Base-by-base conservation (phyloP, 1,140 invertebrate species). In the Trichonephila inaurata region DNA sequence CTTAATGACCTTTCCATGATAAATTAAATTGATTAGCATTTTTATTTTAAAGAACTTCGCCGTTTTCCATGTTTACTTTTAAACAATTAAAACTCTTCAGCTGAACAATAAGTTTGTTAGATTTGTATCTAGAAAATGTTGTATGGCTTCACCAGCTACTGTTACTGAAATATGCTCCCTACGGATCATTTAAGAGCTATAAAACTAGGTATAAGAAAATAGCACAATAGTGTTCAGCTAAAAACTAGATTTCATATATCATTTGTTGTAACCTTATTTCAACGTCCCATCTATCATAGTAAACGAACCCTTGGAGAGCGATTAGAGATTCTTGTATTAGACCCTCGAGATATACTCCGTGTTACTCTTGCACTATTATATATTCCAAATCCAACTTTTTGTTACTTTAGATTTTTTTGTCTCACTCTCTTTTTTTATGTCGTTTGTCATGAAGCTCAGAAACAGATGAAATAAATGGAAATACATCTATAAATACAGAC, bases 251-350 rank as follows among this genome's bases (percentile, higher is more conserved):
- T 72, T 72, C 69, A 72, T 72, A 72, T 33, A 72, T 77, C 72
- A 77, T 18, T 40, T 77, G 72, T 40, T 85, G 82, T 51, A 24
- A 58, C 21, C 82, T 85, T 77, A 77, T 77, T 77, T 72, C 69
- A 72, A 72, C 69, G 69, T 28, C 28, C 72, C 72, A 87, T 64
- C 60, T 64, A 64, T 87, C 85, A 87, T 61, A 33, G n/a, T 87
- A 64, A 87, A 61, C 40, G 19, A 87, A 58, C 33, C 85, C n/a
- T 33, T 33, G 8, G 85, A 40, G 85, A n/a, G 8, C 61, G n/a
- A 87, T 87, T 87, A 87, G 33, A 87, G 61, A 64, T 62, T 64
- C 28, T 2, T 40, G 61, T 64, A 87, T 87, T 10, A n/a, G 24
- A 28, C 85, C 28, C 85, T 1, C 1, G 28, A n/a, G 85, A 87